A percentile compares a stretch with the other conserved stretches of the same genome.
phyloP scores from a whole-genome alignment of 1,140 invertebrate species.

The Zaprionus inermis region DNA sequence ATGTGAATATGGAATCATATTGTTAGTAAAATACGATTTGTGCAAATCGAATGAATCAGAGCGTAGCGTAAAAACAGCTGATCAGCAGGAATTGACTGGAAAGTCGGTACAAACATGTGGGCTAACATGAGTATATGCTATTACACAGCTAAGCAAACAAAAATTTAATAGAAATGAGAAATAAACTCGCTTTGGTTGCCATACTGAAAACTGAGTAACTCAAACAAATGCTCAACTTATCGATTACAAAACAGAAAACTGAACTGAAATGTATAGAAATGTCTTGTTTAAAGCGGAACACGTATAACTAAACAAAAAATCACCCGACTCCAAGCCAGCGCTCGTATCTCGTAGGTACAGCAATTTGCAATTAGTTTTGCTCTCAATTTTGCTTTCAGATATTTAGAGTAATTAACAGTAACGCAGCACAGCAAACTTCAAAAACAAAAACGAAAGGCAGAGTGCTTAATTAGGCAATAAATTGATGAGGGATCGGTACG shows the following conservation, averaged over 20 bases:
- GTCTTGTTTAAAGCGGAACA: not conserved
- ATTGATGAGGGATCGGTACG: slow-evolving; percentile 8
- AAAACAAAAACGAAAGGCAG: slow-evolving; percentile 3
- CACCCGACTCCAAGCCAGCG: no score
- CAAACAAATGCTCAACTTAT: no score
- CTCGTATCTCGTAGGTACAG: slow-evolving; percentile 29
- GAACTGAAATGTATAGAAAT: not conserved
- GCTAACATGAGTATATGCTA: not conserved
- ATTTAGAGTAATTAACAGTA: slow-evolving; percentile 54
- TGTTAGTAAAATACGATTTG: slow-evolving; percentile 6
- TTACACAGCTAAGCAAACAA: slow-evolving; percentile 3
- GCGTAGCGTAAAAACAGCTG: slow-evolving; percentile 29
- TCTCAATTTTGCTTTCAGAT: slow-evolving; percentile 59
- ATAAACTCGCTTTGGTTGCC: no score
- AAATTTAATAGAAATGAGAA: slow-evolving; percentile 9
- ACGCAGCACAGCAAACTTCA: not conserved
- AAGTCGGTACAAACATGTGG: not conserved
- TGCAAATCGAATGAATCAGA: slow-evolving; percentile 40
- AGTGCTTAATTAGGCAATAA: slow-evolving; percentile 43
- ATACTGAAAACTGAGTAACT: no score
- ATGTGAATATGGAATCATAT: slow-evolving; percentile 15
- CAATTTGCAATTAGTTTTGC: slow-evolving; percentile 71
- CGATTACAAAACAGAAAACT: no score
- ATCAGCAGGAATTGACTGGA: slow-evolving; percentile 19
- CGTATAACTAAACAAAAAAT: not conserved